These are phyloP conservation scores for Bovichtus variegatus DNA, from an alignment of 2,797 vertebrate species.

Conservation along the genomic window DNA sequence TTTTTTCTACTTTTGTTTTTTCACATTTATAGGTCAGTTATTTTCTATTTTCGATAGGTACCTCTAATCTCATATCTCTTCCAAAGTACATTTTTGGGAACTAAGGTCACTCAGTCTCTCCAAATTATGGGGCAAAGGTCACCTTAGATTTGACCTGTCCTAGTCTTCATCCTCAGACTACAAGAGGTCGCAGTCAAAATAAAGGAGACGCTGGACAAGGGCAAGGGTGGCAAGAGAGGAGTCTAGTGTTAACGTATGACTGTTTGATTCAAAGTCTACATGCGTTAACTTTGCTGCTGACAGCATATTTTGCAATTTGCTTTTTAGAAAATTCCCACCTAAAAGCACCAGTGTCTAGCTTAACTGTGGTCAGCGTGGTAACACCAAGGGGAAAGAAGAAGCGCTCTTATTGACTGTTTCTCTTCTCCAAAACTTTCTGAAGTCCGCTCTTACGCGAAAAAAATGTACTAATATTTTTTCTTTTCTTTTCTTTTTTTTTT, in stretches of 20 bases:
- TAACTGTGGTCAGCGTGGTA: background rate
- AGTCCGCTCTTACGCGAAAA: background rate
- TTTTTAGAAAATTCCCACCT: constrained; percentile 23
- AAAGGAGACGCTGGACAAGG: constrained; percentile 1
- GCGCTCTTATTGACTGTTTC: constrained; percentile 43
- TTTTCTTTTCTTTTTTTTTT: background rate
- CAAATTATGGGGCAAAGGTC: constrained; percentile 27
- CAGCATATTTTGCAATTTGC: background rate
- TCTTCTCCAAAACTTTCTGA: constrained; percentile 50
- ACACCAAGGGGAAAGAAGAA: constrained; percentile 36
- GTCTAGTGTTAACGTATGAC: background rate
- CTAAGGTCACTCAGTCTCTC: background rate
- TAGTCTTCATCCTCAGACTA: background rate
- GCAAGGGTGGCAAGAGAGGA: background rate
- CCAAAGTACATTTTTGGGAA: background rate
- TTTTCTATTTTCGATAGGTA: constrained; percentile 21
- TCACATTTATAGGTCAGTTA: constrained; percentile 27
- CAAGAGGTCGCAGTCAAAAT: constrained; percentile 11
- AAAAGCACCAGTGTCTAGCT: constrained; percentile 21
- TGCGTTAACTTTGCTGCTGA: background rate
- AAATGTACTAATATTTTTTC: background rate
- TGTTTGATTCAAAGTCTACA: background rate
- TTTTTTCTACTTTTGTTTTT: constrained; percentile 2
- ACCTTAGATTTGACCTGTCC: constrained; percentile 8
- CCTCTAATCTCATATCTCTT: background rate